A percentile compares a stretch with the other conserved stretches of the same genome.
These are phyloP conservation scores for Oryzias curvinotus DNA, from an alignment of 2,113 vertebrate genomes.

Conservation along the genomic window DNA sequence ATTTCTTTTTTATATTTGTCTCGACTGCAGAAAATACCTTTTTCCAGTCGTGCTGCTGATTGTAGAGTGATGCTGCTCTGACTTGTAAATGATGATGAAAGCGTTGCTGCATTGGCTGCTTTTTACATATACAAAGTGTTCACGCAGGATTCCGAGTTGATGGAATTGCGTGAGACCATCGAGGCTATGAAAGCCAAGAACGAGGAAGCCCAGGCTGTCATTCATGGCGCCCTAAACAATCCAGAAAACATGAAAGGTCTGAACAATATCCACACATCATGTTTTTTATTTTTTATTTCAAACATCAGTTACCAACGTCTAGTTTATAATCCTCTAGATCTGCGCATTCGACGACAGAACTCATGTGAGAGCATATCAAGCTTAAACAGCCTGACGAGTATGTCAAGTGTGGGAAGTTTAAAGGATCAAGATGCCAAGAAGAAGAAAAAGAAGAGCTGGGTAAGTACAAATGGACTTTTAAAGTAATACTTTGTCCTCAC, in stretches of 20 bases:
- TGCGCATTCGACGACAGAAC: slow-evolving; percentile 91
- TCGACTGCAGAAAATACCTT: too few relatives aligned
- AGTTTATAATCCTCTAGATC: slow-evolving; percentile 69
- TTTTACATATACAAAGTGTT: not conserved
- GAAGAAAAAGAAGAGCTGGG: slow-evolving; percentile 97
- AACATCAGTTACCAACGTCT: not conserved
- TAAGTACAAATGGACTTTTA: slow-evolving; percentile 56
- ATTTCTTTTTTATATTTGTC: too few relatives aligned
- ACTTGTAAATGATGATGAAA: too few relatives aligned
- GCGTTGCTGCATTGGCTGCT: too few relatives aligned
- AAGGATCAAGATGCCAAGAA: slow-evolving; percentile 94
- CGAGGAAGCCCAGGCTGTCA: slow-evolving; percentile 91
- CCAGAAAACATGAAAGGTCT: slow-evolving; percentile 86
- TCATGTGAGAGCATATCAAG: slow-evolving; percentile 97
- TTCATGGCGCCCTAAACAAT: slow-evolving; percentile 88
- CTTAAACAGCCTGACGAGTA: slow-evolving; percentile 93
- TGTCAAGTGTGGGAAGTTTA: slow-evolving; percentile 90
- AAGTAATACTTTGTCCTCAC: not conserved
- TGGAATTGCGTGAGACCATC: slow-evolving; percentile 90
- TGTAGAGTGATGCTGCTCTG: too few relatives aligned
- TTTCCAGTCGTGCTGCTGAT: too few relatives aligned
- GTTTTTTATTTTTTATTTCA: not conserved
- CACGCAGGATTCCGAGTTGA: slow-evolving; percentile 85
- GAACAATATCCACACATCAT: not conserved
- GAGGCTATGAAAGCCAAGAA: slow-evolving; percentile 88